Base-by-base conservation (phyloP, 2,797 vertebrate genomes). In the Hippocampus kuda region DNA sequence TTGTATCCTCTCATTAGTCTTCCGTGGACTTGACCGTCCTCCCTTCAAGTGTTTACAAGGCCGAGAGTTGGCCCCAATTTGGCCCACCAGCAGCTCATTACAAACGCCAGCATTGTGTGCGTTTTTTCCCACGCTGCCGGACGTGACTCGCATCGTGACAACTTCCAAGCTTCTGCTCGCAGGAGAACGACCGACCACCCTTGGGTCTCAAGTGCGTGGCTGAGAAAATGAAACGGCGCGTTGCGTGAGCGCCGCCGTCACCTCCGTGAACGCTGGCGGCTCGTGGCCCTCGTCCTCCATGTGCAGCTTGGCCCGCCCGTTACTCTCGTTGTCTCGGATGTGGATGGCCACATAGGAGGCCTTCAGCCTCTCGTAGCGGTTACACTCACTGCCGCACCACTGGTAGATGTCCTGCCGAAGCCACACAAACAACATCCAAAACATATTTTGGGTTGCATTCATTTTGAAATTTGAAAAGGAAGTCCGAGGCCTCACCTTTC, bases 341-440 rank as follows among this genome's bases (percentile, higher is more conserved):
- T 88, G 89, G 3, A 88, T 75, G 0, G 93, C 87, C 46, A 98
- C 79, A 79, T 92, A 88, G 10, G 87, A 87, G 0, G 92, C 93
- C 82, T 93, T 93, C 83, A 93, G 90, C 64, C 84, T 90, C 84
- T 98, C 95, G 57, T 92, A 91, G 12, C 90, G 86, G 51, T 95
- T 97, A 66, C 91, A 91, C 67, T 85, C 87, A 0, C 80, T 91
- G 49, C 96, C 96, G 0, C 90, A 94, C 94, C 96, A 97, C 54
- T 89, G 73, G 0, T 92, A 91, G 72, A 98, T 83, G 10, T 83
- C 80, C 94, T 96, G 83, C 53, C 65, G 73, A 42, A 41, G 22
- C 12, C 41, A 10, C 16, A 24, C 5, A 59, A 15, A 26, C 1
- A 20, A 30, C 26, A 56, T 41, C 41, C 41, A 12, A 24, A 20